Evolutionary conservation across 2,113 vertebrate genomes (phyloP), one percentile per base, ranked within the genome.

Genomic region (Chaetodon trifascialis): DNA sequence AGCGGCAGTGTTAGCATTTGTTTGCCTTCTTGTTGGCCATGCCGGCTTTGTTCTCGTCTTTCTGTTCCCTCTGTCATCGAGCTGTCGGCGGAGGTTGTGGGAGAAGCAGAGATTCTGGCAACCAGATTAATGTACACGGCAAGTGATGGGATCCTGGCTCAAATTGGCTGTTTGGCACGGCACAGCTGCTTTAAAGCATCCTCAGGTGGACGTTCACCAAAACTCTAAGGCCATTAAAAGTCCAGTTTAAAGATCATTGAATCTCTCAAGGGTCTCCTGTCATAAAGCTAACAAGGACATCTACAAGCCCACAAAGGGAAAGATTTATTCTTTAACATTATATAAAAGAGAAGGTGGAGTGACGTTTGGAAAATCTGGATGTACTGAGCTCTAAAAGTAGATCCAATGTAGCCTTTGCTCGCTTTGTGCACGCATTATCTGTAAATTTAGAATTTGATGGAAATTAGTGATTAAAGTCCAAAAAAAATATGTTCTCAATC

Each of bases 1-100:
- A 95, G 95, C 96, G 94, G 95, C 92, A 89, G 95, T 97, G 96
- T 97, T 89, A 94, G 94, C 95, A 90, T 97, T 97, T 97, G 97
- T 98, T 97, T 93, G 90, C 92, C 86, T 94, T 90, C 96, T 98
- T 98, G 97, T 99, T 94, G 91, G 86, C 88, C 81, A 93, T 86
- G 19, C 40, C 36, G 74, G 63, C 85, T 91, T 91, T 92, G 86
- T 91, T 85, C 81, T 70, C 34, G 0, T 60, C 80, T 82, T 49
- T 86, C 58, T 83, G 55, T 81, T 44, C 62, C 51, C 54, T 80
- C 66, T 78, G 75, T 81, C 82, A 74, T 82, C 30, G 8, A 92
- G 83, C 90, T 95, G 94, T 96, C 96, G 92, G 95, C 94, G 92
- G 94, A 94, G 59, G 91, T 93, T 94, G 69, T 74, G 83, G 74